A percentile compares a stretch with the other conserved stretches of the same genome.
These are phyloP conservation scores for Pomatorhinus ruficollis DNA, from an alignment of 2,113 vertebrate species.

Conservation along the genomic window DNA sequence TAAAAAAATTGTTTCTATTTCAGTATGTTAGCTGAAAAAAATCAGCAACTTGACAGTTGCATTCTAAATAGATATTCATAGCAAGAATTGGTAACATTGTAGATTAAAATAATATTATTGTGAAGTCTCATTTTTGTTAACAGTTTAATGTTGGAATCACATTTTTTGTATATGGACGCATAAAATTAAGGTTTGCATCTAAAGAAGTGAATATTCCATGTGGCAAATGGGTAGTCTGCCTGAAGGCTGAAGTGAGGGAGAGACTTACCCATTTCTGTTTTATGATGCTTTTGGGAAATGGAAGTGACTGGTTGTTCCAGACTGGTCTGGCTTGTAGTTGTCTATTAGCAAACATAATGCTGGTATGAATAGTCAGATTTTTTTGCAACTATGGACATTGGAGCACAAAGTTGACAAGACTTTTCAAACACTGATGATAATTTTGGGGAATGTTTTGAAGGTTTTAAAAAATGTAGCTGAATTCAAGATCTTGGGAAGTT, in stretches of 20 bases:
- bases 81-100: background rate
- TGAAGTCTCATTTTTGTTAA: background rate
- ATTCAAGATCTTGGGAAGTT: background rate
- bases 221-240: background rate
- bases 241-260: background rate
- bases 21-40: background rate
- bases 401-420: background rate
- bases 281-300: background rate
- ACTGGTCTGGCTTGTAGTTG: background rate
- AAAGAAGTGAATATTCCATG: background rate
- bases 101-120: background rate
- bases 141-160: background rate
- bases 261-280: background rate
- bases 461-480: background rate
- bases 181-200: background rate
- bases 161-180: background rate
- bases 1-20: background rate
- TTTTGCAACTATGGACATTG: background rate
- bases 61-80: background rate
- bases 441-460: background rate
- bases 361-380: accelerated
- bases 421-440: background rate
- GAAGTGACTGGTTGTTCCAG: background rate
- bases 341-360: background rate
- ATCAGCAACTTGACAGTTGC: background rate